Evolutionary conservation across 2,113 vertebrate species (phyloP), one percentile per base, ranked within the genome.

Genomic region (Pantherophis guttatus): DNA sequence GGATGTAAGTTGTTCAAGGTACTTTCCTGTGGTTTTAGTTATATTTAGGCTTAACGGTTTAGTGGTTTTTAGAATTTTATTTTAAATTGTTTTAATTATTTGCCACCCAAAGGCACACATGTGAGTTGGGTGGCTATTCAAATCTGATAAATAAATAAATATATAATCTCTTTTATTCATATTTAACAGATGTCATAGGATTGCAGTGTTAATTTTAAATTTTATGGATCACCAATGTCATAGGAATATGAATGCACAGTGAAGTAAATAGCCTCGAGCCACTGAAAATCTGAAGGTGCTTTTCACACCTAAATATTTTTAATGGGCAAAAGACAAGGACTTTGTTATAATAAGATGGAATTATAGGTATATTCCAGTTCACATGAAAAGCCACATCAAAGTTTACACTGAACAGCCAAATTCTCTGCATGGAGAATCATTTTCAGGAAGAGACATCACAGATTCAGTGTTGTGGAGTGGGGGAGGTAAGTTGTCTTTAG

Each of bases 171-270:
- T 93, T 85, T 95, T 55, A 85, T 94, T 93, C 92, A 65, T 85
- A 92, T 95, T 96, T 93, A 96, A 59, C 59, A 94, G 92, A 88
- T 94, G 59, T 91, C 57, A 81, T 57, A 95, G 93, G 87, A 93
- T 94, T 95, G 90, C 10, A 88, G 89, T 92, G 92, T 50, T 87
- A 91, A 53, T 92, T 39, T 90, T 94, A 93, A 92, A 1, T 0
- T 92, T 96, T 95, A 93, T 88, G 91, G 50, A 96, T 95, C 92
- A 88, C 48, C 24, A 95, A 70, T 65, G 94, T 93, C 93, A 95
- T 29, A 94, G 86, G 91, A 95, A 95, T 70, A 95, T 75, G 94
- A 94, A 96, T 33, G 55, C 0, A 0, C 92, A 55, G 54, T 87
- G 95, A 95, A 95, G 52, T 89, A 94, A 95, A 95, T 92, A 94